Percentiles rank a stretch among this genome's conserved stretches.
Conservation (phyloP, 2,797 vertebrate species). For the Bufotes viridis region DNA sequence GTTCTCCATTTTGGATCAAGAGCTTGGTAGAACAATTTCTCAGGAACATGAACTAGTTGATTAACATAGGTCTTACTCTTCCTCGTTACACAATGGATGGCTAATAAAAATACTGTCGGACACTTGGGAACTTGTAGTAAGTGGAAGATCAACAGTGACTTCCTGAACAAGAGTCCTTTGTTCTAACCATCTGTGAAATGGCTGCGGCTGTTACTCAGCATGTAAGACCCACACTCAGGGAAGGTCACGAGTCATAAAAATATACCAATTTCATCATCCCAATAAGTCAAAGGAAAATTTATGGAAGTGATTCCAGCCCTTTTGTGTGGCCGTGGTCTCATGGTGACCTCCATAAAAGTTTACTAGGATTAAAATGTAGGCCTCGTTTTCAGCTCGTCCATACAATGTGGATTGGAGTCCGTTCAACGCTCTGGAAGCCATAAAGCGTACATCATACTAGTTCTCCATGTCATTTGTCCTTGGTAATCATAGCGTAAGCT, state of each 20-base stretch:
- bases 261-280: slow-evolving; percentile 35
- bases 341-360: slow-evolving; percentile 47
- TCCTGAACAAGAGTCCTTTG: slow-evolving; percentile 44
- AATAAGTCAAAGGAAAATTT: slow-evolving; percentile 41
- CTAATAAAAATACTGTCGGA: background rate
- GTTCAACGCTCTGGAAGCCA: background rate
- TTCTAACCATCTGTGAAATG: slow-evolving; percentile 40
- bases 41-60: background rate
- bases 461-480: background rate
- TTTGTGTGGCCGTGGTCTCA: slow-evolving; percentile 30
- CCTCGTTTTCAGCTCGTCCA: background rate
- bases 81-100: background rate
- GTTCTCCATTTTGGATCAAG: background rate
- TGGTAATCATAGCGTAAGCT: background rate
- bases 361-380: background rate
- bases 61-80: background rate
- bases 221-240: slow-evolving; percentile 11
- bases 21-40: background rate
- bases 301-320: slow-evolving; percentile 12
- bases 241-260: slow-evolving; percentile 49
- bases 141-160: slow-evolving; percentile 35
- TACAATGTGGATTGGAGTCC: background rate
- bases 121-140: slow-evolving; percentile 9
- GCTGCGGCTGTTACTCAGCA: slow-evolving; percentile 21
- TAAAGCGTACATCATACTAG: background rate